Evolutionary conservation across 2,113 vertebrate genomes (phyloP).

Genomic region (Orientallactaga bullata): DNA sequence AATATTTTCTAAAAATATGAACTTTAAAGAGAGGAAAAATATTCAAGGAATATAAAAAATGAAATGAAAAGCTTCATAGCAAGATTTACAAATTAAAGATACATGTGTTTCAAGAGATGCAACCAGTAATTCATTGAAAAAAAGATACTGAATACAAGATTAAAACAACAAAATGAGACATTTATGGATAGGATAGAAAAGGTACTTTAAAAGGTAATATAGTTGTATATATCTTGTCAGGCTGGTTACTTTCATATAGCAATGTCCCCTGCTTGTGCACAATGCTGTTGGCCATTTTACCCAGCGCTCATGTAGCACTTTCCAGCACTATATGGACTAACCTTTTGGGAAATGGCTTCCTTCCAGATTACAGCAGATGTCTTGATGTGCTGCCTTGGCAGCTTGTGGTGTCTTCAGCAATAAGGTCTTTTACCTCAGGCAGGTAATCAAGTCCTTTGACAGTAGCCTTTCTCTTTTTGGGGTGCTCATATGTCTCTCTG

Average conservation of each 20-base stretch:
- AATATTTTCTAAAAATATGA: constrained; percentile 36
- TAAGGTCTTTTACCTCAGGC: too few relatives aligned
- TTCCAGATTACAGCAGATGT: too few relatives aligned
- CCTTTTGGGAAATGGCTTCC: too few relatives aligned
- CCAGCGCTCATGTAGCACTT: too few relatives aligned
- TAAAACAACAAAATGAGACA: constrained; percentile 19
- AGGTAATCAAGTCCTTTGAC: too few relatives aligned
- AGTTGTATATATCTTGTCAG: constrained; percentile 16
- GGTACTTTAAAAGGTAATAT: neutral
- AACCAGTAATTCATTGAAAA: constrained; percentile 29
- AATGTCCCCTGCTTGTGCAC: too few relatives aligned
- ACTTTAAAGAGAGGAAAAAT: neutral
- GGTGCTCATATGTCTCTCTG: too few relatives aligned
- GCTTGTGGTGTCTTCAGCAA: too few relatives aligned
- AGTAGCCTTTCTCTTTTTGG: neutral
- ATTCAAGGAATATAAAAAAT: constrained; percentile 19
- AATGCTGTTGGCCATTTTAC: too few relatives aligned
- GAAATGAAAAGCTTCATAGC: neutral
- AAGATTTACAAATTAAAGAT: constrained; percentile 51
- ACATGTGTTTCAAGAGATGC: neutral
- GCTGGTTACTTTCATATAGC: too few relatives aligned
- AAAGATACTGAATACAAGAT: constrained; percentile 32
- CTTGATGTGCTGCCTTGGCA: too few relatives aligned
- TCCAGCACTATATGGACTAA: too few relatives aligned
- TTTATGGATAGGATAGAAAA: neutral